These are phyloP conservation scores for Morone saxatilis DNA, from an alignment of 2,113 vertebrate genomes.

Conservation along the genomic window DNA sequence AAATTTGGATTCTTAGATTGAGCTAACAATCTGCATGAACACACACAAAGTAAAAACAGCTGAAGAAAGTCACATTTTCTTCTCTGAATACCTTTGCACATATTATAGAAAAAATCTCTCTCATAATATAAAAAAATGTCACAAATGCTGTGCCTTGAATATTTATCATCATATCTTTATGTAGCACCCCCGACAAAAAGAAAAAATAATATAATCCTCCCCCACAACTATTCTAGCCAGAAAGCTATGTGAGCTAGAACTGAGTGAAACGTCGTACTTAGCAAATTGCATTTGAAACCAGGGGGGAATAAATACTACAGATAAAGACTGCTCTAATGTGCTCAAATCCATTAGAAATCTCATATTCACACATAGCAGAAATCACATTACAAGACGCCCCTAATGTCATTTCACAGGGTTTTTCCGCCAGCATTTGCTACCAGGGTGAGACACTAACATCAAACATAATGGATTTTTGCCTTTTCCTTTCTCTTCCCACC, in stretches of 20 bases:
- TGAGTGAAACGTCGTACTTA: constrained; percentile 82
- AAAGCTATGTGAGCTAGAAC: constrained; percentile 64
- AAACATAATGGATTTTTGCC: constrained; percentile 86
- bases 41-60: not conserved
- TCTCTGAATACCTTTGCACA: constrained; percentile 49
- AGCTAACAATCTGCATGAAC: not conserved
- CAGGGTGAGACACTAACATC: constrained; percentile 81
- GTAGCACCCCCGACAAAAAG: constrained; percentile 7
- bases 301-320: constrained; percentile 85
- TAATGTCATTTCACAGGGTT: constrained; percentile 85
- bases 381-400: constrained; percentile 84
- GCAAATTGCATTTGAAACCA: constrained; percentile 85
- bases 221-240: constrained; percentile 60
- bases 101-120: constrained; percentile 43
- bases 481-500: constrained; percentile 37
- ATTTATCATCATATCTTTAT: constrained; percentile 67
- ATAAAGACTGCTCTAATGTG: constrained; percentile 86
- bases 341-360: constrained; percentile 88
- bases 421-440: constrained; percentile 70
- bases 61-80: not conserved
- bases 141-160: constrained; percentile 54
- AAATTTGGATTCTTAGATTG: too few relatives aligned
- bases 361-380: constrained; percentile 86
- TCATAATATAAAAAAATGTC: constrained; percentile 69
- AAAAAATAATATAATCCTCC: constrained; percentile 72